Evolutionary conservation across 2,797 vertebrate genomes (phyloP), one percentile per base, ranked within the genome.

Genomic region (Ammospiza maritima): DNA sequence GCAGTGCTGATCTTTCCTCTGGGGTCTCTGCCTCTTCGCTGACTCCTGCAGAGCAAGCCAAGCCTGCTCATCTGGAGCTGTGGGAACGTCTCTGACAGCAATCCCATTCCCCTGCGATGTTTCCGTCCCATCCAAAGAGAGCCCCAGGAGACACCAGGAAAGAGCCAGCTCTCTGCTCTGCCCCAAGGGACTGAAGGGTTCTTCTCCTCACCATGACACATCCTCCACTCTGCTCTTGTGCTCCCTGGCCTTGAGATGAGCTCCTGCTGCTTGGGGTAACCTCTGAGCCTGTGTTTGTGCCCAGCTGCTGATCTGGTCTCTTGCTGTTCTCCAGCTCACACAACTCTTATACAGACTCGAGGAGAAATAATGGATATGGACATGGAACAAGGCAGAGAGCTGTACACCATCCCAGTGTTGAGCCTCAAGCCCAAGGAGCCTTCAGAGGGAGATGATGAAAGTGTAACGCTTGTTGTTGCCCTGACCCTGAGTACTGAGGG

Each of bases 381-480:
- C 53, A 32, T 10, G 1, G 23, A 83, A 4, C 44, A 56, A 21
- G 16, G 44, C 32, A 76, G 88, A 51, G 81, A 78, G 53, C 54
- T 45, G 56, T 70, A 73, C 3, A 8, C 18, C 69, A 94, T 82
- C 38, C 32, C 19, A 0, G 54, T 90, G 34, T 30, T 96, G 27
- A 89, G 6, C 11, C 64, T 97, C 25, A 53, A 89, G 42, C 30
- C 89, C 13, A 76, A 93, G 71, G 25, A n/a, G 22, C 8, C 34
- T 54, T 66, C 2, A 0, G 11, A 25, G 3, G 4, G 53, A 72
- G 69, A 53, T 51, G 13, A 3, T 10, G 50, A 38, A n/a, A 56
- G 18, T 0, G 3, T 19, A 14, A 84, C 14, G 0, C 30, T 88
- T 15, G 30, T 0, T 0, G 40, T 66, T 20, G 21, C 21, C n/a